These are phyloP conservation scores for Podilymbus podiceps DNA, from an alignment of 2,113 vertebrate species.

Conservation along the genomic window DNA sequence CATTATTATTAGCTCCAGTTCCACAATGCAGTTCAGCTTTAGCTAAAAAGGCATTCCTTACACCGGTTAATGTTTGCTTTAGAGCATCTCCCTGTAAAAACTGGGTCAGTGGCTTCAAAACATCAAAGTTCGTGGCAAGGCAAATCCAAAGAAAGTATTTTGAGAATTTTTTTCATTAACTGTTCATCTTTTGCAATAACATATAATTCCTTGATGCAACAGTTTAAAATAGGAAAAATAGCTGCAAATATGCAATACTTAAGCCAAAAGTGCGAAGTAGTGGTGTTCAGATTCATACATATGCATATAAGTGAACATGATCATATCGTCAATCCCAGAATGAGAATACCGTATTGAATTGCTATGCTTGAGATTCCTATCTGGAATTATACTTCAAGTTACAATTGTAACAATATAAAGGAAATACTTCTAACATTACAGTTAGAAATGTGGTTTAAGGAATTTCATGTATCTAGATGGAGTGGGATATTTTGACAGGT, in stretches of 20 bases:
- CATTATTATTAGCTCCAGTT: conserved; percentile 8
- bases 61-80: conserved; percentile 1
- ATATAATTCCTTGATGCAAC: not conserved
- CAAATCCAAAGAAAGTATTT: conserved; percentile 26
- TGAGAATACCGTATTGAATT: not conserved
- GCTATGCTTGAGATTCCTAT: not conserved
- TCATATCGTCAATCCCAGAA: not conserved
- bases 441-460: not conserved
- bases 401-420: not conserved
- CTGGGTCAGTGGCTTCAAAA: conserved; percentile 1
- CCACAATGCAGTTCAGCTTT: not conserved
- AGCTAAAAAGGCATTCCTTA: conserved; percentile 15
- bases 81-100: conserved; percentile 6
- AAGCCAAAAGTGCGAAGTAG: not conserved
- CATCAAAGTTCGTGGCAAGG: not conserved
- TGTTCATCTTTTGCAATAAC: not conserved
- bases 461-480: not conserved
- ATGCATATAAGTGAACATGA: not conserved
- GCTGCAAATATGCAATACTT: not conserved
- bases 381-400: not conserved
- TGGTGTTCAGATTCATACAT: not conserved
- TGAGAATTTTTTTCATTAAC: not conserved
- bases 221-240: not conserved
- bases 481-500: not conserved
- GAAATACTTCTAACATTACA: not conserved